Base-by-base conservation (phyloP, 2,113 vertebrate genomes). In the Lophotis ruficrista region DNA sequence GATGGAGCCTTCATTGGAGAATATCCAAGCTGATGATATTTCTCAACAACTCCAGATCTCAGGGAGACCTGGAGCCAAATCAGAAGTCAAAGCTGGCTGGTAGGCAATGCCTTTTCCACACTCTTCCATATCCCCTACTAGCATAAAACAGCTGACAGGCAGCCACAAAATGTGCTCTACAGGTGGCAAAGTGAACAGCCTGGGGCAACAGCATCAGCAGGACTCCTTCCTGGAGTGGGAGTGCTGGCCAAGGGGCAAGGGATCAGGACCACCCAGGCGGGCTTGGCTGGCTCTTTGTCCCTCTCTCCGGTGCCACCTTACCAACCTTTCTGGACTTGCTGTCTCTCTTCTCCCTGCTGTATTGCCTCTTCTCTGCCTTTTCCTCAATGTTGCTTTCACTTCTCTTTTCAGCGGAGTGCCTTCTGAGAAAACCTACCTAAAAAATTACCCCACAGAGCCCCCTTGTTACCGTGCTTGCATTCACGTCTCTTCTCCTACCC, bases 181-280 rank as follows among this genome's bases (percentile, higher is more conserved):
- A 69, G 38, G 62, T 80, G 66, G 45, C 64, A 45, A 69, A 83
- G 57, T 25, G 13, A 83, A 58, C 16, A 48, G 43, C 53, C 11
- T 43, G 9, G 17, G 31, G 82, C 57, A 66, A 41, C 5, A 28
- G 33, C 33, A 64, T 51, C 24, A 64, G 13, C 6, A 62, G 14
- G 37, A 64, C 23, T 35, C 20, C 3, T 21, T 64, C 18, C 18
- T 51, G 30, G 38, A 68, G 16, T 47, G 15, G 17, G 25, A 56
- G 4, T 13, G 28, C 28, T 64, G 38, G 62, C 33, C 7, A 15
- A 89, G 15, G 28, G 27, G 10, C n/a, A 71, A 50, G 30, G 9
- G 35, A 71, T n/a, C 38, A 56, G 30, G 25, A 43, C 19, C 6
- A 4, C 2, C 13, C 17, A 1, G 0, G 2, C 2, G 5, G 27